Conservation (phyloP, 2,888 invertebrate species). For the Cheilosia scutellata region DNA sequence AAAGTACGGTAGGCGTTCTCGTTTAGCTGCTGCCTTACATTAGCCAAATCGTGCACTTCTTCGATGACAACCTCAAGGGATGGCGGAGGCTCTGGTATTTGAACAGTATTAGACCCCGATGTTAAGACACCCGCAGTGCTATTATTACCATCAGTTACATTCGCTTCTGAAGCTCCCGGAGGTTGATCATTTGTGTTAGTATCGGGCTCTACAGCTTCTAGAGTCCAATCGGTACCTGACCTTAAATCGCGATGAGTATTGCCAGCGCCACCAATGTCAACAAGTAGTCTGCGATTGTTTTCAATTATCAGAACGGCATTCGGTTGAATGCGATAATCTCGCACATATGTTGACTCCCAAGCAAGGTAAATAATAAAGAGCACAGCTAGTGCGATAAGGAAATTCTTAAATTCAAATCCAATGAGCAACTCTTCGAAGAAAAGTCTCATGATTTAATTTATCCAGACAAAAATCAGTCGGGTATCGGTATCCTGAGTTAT, state of each 20-base stretch:
- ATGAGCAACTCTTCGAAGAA: constrained; percentile 71
- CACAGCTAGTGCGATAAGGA: constrained; percentile 87
- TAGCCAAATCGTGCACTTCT: constrained; percentile 77
- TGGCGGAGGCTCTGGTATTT: constrained; percentile 75
- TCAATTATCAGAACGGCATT: constrained; percentile 77
- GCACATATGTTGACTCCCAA: constrained; percentile 89
- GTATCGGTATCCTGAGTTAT: constrained; percentile 41
- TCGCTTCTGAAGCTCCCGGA: background rate
- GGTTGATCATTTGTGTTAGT: background rate
- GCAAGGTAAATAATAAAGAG: constrained; percentile 87
- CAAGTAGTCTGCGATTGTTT: constrained; percentile 72
- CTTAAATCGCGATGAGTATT: constrained; percentile 46
- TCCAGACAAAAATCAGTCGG: constrained; percentile 25
- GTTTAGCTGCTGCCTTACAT: constrained; percentile 49
- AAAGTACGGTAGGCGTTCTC: constrained; percentile 57
- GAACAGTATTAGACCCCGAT: constrained; percentile 43
- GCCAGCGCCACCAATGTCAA: constrained; percentile 61
- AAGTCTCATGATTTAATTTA: constrained; percentile 71
- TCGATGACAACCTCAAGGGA: constrained; percentile 79
- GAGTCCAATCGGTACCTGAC: constrained; percentile 38
- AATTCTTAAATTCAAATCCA: constrained; percentile 87
- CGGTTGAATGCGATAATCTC: constrained; percentile 76
- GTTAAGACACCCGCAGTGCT: constrained; percentile 1
- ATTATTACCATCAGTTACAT: constrained; percentile 72
- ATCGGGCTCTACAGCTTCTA: constrained; percentile 40